phyloP scores from a whole-genome alignment of 2,113 vertebrate species.

The Dicaeum eximium region DNA sequence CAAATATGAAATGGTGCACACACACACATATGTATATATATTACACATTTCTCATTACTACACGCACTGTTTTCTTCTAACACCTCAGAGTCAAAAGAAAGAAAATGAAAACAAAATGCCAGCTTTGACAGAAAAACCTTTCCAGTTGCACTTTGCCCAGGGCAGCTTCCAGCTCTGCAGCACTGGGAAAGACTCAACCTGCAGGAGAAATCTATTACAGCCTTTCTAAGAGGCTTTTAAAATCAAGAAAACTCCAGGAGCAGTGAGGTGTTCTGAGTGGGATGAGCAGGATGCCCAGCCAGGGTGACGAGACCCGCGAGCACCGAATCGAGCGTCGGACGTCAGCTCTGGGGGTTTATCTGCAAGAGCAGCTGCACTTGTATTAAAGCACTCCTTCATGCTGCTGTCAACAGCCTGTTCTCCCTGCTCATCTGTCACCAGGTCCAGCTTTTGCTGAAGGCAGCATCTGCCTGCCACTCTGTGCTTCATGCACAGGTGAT shows the following conservation, averaged over 20 bases:
- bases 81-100: neutral
- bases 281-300: neutral
- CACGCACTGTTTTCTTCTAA: neutral
- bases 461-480: neutral
- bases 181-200: neutral
- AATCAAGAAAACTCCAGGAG: neutral
- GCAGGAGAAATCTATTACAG: neutral
- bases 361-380: neutral
- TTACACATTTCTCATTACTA: neutral
- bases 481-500: neutral
- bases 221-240: neutral
- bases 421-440: neutral
- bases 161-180: neutral
- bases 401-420: neutral
- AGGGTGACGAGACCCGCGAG: neutral
- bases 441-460: neutral
- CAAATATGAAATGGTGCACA: neutral
- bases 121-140: neutral
- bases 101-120: fast-evolving
- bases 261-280: neutral
- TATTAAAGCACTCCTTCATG: neutral
- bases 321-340: fast-evolving
- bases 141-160: neutral
- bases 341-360: neutral
- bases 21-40: neutral